phyloP scores from a whole-genome alignment of 2,888 invertebrate genomes.

The Philhelius pedissequus region DNA sequence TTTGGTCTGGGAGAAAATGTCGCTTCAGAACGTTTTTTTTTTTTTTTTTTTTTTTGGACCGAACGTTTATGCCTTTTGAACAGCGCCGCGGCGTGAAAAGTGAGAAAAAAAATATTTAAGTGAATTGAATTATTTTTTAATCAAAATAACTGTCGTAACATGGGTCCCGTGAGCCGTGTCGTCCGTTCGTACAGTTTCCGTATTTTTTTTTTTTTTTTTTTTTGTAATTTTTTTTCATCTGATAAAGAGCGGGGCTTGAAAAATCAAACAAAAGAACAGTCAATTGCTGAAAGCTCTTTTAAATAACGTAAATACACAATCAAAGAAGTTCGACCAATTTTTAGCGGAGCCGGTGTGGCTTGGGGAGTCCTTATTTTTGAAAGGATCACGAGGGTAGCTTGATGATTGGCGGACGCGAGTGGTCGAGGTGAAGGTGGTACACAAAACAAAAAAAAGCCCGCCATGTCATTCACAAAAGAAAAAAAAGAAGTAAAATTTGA shows the following conservation, averaged over 20 bases:
- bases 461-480: conserved; percentile 32
- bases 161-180: conserved; percentile 39
- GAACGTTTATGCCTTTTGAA: conserved; percentile 17
- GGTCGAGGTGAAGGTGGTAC: not conserved
- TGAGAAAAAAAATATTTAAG: conserved; percentile 19
- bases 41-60: not conserved
- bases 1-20: conserved; percentile 28
- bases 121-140: conserved; percentile 68
- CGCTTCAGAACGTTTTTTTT: not conserved
- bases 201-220: conserved; percentile 8
- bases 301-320: conserved; percentile 50
- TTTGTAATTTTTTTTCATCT: not conserved
- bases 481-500: not conserved
- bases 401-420: conserved; percentile 7
- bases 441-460: conserved; percentile 16
- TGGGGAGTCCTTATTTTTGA: not conserved
- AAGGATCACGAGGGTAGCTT: not conserved
- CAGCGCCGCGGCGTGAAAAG: not conserved
- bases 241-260: conserved; percentile 22
- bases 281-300: conserved; percentile 63
- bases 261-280: conserved; percentile 59
- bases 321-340: conserved; percentile 35
- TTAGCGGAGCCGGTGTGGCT: not conserved
- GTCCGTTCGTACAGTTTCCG: conserved; percentile 26
- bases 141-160: conserved; percentile 66